Base-by-base conservation (phyloP, 2,113 vertebrate species). In the Embiotoca jacksoni region DNA sequence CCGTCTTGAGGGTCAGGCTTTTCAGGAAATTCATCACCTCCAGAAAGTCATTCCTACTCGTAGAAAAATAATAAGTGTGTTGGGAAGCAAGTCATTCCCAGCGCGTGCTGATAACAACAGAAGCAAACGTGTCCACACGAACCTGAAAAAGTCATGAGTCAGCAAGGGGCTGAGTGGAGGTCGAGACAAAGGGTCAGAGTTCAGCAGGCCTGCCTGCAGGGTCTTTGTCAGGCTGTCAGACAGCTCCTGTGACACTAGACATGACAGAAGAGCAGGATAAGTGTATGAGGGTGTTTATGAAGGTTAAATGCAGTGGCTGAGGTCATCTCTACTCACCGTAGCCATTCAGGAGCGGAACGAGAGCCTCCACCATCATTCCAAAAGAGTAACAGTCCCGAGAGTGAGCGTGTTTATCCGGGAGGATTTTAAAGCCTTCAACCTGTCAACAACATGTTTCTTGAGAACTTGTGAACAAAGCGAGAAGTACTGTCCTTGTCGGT, bases 11-110 rank as follows among this genome's bases (percentile, higher is more conserved):
- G 1, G 98, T 99, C 88, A 99, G 92, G 74, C 96, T 97, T 92
- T 96, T 98, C 88, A 99, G 92, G 92, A 99, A 99, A 89, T 97
- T 98, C 75, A 96, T 96, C 86, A 99, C 94, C 92, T 99, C 97
- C 74, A 99, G 91, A 78, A 98, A 99, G 91, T 99, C 97, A 90
- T 98, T 99, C 92, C 98, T 99, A 75, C 82, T 85, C 37, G 87
- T 0, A 50, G 67, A 83, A 90, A 55, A 74, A 82, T 47, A 78
- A 85, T 10, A 63, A 1, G 0, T 0, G 39, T n/a, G 13, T 78
- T 62, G 23, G 0, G 68, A 56, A 49, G n/a, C 2, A 15, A 55
- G 58, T 0, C 0, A 13, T 15, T 54, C 4, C n/a, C 3, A n/a
- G 3, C 32, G 5, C n/a, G 23, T 16, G 14, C 0, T 7, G 3